Base-by-base conservation (phyloP, 2,797 vertebrate genomes). In the Peromyscus eremicus region DNA sequence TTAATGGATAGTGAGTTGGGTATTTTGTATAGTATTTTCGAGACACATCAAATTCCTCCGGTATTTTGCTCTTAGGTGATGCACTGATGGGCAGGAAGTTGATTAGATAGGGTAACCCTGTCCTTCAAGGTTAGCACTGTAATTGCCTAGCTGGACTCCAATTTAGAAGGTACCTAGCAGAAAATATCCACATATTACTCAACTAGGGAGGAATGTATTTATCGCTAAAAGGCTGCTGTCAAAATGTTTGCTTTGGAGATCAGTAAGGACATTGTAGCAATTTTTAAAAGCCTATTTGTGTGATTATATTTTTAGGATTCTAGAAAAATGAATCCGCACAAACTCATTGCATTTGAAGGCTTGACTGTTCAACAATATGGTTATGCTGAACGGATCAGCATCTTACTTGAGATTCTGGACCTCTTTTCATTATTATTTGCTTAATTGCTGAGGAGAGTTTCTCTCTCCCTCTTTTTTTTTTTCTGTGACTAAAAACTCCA, bases 211-310 rank as follows among this genome's bases (percentile, higher is more conserved):
- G 73, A 93, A 84, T 96, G 6, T 5, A 49, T 71, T 83, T 94
- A 34, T 84, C 8, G 77, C 43, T 82, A 94, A 94, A 96, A 94
- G 88, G 37, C 70, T 89, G 64, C 34, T 93, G 23, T 60, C 49
- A 87, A 95, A 93, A 68, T 94, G 89, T 70, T 94, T 92, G 32
- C 34, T 62, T 93, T 71, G 91, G 49, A 96, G 17, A 34, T 89
- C 82, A 77, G 79, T 81, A 84, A 55, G 27, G 96, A 92, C 37
- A 77, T 46, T 77, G 21, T n/a, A 81, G 96, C 27, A 71, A 75
- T 76, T 76, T 17, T 23, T 37, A 81, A 91, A 85, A 80, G 10
- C 14, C 55, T 57, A 60, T 29, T 82, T 62, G 9, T 71, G 64
- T 73, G 10, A 75, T 91, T 82, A 66, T 71, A 70, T 75, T 84